Evolutionary conservation across 1,140 invertebrate species (phyloP).

Genomic region (Drosophila pandora): DNA sequence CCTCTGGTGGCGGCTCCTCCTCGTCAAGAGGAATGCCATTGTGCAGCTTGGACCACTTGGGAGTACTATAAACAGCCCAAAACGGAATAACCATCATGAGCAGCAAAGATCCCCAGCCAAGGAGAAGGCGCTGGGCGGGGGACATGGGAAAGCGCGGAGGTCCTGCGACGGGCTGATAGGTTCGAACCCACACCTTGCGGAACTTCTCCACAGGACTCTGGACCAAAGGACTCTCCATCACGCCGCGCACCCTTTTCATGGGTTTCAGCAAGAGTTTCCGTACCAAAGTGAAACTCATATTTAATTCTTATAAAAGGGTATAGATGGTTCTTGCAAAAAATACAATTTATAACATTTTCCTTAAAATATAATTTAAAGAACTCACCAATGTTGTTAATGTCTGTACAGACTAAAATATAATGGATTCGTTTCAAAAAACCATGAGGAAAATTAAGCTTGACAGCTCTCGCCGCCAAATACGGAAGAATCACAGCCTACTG

Average conservation of each 20-base stretch:
- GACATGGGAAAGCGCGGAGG: conserved; percentile 59
- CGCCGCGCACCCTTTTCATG: background rate
- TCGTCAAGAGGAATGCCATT: conserved; percentile 23
- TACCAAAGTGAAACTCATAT: conserved; percentile 35
- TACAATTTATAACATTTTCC: background rate
- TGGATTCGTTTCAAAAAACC: background rate
- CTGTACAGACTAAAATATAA: background rate
- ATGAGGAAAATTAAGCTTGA: background rate
- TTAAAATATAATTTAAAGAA: background rate
- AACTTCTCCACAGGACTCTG: background rate
- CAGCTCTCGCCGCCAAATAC: background rate
- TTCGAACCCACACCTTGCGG: conserved; percentile 26
- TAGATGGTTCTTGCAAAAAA: background rate
- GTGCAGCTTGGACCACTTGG: conserved; percentile 52
- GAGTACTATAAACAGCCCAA: conserved; percentile 45
- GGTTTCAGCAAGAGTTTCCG: conserved; percentile 21
- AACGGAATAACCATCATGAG: conserved; percentile 64
- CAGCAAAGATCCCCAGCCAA: conserved; percentile 35
- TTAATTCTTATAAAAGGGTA: background rate
- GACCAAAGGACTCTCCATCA: background rate
- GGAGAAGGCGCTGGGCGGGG: conserved; percentile 27
- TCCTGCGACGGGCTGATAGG: conserved; percentile 42
- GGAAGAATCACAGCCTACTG: conserved; percentile 15
- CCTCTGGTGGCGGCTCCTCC: conserved; percentile 15
- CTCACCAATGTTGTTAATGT: background rate